A percentile compares a stretch with the other conserved stretches of the same genome.
Evolutionary conservation across 2,113 vertebrate species (phyloP).

Genomic region (Pachypanchax playfairii): DNA sequence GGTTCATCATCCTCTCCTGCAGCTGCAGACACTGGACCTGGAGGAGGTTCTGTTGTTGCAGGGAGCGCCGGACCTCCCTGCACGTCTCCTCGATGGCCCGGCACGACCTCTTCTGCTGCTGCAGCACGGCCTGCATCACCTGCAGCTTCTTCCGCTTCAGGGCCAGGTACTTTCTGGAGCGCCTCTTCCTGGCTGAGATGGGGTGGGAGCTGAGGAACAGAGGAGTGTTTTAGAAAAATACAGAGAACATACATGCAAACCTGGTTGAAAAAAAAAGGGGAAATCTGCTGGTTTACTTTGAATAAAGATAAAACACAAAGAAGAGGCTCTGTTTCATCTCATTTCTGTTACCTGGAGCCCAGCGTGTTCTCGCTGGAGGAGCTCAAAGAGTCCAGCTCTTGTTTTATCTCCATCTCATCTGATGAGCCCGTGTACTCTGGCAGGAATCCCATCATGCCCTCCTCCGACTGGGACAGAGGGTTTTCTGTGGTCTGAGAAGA

Average conservation of each 20-base stretch:
- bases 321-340: no score
- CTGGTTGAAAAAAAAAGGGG: no score
- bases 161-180: slow-evolving; percentile 75
- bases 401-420: slow-evolving; percentile 90
- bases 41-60: slow-evolving; percentile 95
- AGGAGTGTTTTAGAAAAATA: not conserved
- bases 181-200: slow-evolving; percentile 82
- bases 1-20: slow-evolving; percentile 97
- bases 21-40: slow-evolving; percentile 95
- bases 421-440: slow-evolving; percentile 94
- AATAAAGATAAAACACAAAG: not conserved
- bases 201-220: slow-evolving; percentile 83
- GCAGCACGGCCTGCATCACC: slow-evolving; percentile 92
- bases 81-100: slow-evolving; percentile 93
- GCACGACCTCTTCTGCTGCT: slow-evolving; percentile 89
- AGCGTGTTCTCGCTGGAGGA: slow-evolving; percentile 75
- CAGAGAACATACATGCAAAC: no score
- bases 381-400: slow-evolving; percentile 81
- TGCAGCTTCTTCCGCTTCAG: slow-evolving; percentile 90
- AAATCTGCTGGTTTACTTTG: not conserved
- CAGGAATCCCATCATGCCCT: slow-evolving; percentile 86
- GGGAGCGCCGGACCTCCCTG: slow-evolving; percentile 89
- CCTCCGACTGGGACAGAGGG: slow-evolving; percentile 82
- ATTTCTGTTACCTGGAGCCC: slow-evolving; percentile 74
- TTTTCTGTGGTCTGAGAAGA: slow-evolving; percentile 84